These are phyloP conservation scores for Amiota communis DNA, from an alignment of 2,888 invertebrate genomes.

Conservation along the genomic window DNA sequence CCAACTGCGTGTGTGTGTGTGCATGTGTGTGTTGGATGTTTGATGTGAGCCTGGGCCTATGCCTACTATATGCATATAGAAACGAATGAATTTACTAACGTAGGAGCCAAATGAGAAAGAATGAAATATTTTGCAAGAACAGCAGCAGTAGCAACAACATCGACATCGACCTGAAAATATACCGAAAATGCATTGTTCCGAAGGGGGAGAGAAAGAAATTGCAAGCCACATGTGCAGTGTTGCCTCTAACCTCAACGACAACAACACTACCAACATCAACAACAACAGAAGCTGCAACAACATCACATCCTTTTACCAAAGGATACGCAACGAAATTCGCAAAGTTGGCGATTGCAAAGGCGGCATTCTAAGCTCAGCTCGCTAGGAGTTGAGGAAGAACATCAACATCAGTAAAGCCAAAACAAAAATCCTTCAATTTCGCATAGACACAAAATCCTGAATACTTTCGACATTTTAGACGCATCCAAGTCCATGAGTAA, in stretches of 20 bases:
- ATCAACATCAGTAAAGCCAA: background rate
- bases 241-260: slow-evolving; percentile 22
- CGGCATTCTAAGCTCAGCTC: slow-evolving; percentile 11
- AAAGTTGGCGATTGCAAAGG: slow-evolving; percentile 22
- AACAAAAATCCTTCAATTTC: slow-evolving; percentile 24
- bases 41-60: background rate
- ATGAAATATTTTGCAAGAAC: slow-evolving; percentile 54
- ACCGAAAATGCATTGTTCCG: slow-evolving; percentile 25
- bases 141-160: slow-evolving; percentile 34
- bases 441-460: slow-evolving; percentile 8
- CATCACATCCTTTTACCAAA: slow-evolving; percentile 10
- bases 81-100: slow-evolving; percentile 2
- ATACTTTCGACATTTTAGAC: slow-evolving; percentile 15
- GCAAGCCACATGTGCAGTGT: slow-evolving; percentile 26
- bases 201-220: slow-evolving; percentile 20
- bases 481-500: background rate
- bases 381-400: slow-evolving; percentile 5
- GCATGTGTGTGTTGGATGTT: slow-evolving; percentile 24
- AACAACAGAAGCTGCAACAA: slow-evolving; percentile 7
- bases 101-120: slow-evolving; percentile 30
- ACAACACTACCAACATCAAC: slow-evolving; percentile 3
- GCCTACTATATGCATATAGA: slow-evolving; percentile 1
- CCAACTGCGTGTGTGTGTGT: background rate
- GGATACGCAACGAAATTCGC: slow-evolving; percentile 22
- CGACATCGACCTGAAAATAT: slow-evolving; percentile 3